Conservation (phyloP, 2,113 vertebrate species). For the Notothenia rossii region DNA sequence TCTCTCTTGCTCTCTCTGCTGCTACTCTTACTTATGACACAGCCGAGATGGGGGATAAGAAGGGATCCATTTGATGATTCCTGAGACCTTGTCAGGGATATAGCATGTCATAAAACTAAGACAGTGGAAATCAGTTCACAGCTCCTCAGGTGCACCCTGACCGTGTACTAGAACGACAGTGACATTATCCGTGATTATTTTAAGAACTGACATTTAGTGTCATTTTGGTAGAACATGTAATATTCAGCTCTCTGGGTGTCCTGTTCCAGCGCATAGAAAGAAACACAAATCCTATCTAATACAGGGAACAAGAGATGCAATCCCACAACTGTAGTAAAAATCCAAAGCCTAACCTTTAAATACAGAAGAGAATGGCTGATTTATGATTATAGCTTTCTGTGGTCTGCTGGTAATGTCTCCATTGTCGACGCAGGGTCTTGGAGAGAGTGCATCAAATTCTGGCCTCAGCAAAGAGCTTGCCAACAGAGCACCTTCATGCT, state of each 20-base stretch:
- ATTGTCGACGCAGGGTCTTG: conserved; percentile 38
- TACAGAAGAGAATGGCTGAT: conserved; percentile 49
- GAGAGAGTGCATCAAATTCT: conserved; percentile 52
- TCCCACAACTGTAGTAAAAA: conserved; percentile 53
- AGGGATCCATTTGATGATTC: conserved; percentile 77
- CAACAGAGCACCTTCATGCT: conserved; percentile 50
- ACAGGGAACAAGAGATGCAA: conserved; percentile 42
- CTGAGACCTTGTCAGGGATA: conserved; percentile 76
- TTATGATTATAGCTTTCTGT: conserved; percentile 62
- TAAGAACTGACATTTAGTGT: conserved; percentile 46
- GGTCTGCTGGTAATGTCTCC: conserved; percentile 53
- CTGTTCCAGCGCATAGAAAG: conserved; percentile 48
- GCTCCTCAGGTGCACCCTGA: conserved; percentile 34
- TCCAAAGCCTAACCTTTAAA: conserved; percentile 68
- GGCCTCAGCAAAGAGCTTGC: conserved; percentile 55
- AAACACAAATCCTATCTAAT: conserved; percentile 54
- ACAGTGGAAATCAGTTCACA: conserved; percentile 58
- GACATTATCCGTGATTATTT: conserved; percentile 54
- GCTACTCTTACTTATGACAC: conserved; percentile 78
- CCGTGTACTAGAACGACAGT: conserved; percentile 20
- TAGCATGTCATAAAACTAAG: conserved; percentile 69
- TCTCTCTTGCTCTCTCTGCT: conserved; percentile 70
- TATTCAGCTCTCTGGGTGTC: conserved; percentile 37
- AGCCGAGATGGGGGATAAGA: conserved; percentile 73
- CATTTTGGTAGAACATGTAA: conserved; percentile 49